phyloP scores from a whole-genome alignment of 2,888 invertebrate genomes.

The Cataglyphis rosenhaueri region DNA sequence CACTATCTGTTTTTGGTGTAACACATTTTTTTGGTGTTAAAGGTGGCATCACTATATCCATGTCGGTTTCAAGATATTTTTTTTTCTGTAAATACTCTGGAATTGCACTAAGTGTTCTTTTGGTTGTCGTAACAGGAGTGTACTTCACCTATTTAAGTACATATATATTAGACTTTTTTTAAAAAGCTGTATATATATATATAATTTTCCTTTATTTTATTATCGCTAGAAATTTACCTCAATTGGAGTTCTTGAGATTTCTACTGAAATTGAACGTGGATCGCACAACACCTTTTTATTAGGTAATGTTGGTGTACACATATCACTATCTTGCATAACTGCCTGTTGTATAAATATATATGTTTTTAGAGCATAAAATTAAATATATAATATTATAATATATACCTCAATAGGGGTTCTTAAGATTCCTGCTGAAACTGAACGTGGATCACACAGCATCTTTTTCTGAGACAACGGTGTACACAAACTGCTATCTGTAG shows the following conservation, averaged over 20 bases:
- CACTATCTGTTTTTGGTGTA: constrained; percentile 65
- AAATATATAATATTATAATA: not conserved
- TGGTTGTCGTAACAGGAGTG: constrained; percentile 64
- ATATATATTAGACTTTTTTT: not conserved
- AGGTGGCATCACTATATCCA: constrained; percentile 74
- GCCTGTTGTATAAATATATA: not conserved
- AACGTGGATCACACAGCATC: constrained; percentile 76
- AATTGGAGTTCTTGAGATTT: constrained; percentile 78
- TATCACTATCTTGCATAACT: constrained; percentile 27
- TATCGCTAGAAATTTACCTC: constrained; percentile 69
- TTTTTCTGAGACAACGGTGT: constrained; percentile 73
- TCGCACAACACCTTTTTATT: constrained; percentile 70
- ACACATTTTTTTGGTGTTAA: constrained; percentile 67
- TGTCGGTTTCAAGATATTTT: constrained; percentile 80
- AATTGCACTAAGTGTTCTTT: constrained; percentile 73
- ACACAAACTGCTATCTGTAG: constrained; percentile 49
- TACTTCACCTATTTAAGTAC: constrained; percentile 63
- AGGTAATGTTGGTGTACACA: constrained; percentile 72
- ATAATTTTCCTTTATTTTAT: not conserved
- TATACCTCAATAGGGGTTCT: constrained; percentile 71
- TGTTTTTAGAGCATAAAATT: not conserved
- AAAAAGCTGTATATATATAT: not conserved
- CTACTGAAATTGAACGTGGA: constrained; percentile 78
- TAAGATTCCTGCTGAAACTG: constrained; percentile 75
- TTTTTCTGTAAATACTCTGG: constrained; percentile 78